Base-by-base conservation (phyloP, 30 jellyfish, hydroid and myxozoan genomes). In the Hydractinia echinata region DNA sequence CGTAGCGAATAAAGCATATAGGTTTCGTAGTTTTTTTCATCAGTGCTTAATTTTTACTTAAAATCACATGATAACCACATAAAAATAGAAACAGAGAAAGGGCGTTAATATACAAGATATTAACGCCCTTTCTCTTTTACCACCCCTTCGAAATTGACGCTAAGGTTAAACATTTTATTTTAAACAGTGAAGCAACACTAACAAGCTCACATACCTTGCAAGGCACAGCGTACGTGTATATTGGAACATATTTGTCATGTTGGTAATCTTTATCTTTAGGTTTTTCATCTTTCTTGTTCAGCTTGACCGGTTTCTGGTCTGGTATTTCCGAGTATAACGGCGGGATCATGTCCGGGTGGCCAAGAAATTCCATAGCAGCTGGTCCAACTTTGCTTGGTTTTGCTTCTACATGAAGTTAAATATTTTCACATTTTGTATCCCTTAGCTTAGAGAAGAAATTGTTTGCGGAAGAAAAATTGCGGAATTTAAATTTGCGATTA, bases 211-310 rank as follows among this genome's bases (percentile, higher is more conserved):
- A 1, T 67, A 67, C 81, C 9, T 71, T 50, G 44, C 10, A 4
- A 20, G 81, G 81, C 60, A 71, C n/a, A n/a, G 81, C 81, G 53
- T 20, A 71, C n/a, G 81, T 48, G 4, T 71, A 71, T 19, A 71
- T 50, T 71, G 81, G 81, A 7, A 9, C 39, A 4, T 71, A 71
- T 7, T 6, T 20, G 61, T 71, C 81, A 71, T 71, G 60, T 20
- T 30, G 60, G 61, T 19, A 71, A 7, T 71, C 81, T 71, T 71
- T 71, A 71, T 71, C 81, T 30, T 30, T 30, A 30, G 44, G 44
- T 30, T 30, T 30, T 30, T 30, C 44, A 71, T 71, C 81, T 5
- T 71, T 52, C 60, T 71, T 71, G 81, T 71, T 71, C 4, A 71
- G n/a, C 66, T 71, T 71, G n/a, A 5, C n/a, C 10, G 81, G 66